These are phyloP conservation scores for Pteronotus mesoamericanus DNA, from an alignment of 2,797 vertebrate species.

Conservation along the genomic window DNA sequence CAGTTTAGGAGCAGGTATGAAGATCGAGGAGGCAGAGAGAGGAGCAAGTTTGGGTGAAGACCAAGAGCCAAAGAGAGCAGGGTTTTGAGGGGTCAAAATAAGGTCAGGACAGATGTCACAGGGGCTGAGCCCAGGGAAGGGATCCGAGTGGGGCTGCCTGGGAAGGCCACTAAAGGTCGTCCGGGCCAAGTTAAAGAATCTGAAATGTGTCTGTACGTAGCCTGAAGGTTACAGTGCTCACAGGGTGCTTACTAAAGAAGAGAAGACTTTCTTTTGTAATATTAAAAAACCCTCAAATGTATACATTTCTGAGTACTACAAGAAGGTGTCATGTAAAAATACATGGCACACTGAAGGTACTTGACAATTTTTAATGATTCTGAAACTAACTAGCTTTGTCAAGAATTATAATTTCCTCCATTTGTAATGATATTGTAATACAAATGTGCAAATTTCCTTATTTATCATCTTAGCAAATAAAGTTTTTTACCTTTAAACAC, in stretches of 20 bases:
- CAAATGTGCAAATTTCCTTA: slow-evolving; percentile 35
- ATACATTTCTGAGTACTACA: slow-evolving; percentile 21
- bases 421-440: slow-evolving; percentile 49
- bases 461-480: slow-evolving; percentile 48
- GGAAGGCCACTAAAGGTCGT: neutral
- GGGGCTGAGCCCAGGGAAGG: neutral
- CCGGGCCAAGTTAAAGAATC: neutral
- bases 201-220: neutral
- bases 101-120: neutral
- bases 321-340: slow-evolving; percentile 8
- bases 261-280: neutral
- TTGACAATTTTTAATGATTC: slow-evolving; percentile 42
- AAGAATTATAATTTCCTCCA: slow-evolving; percentile 41
- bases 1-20: neutral
- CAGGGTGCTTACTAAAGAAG: neutral
- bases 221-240: neutral
- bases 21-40: neutral
- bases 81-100: neutral
- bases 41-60: neutral
- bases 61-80: neutral
- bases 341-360: neutral
- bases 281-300: neutral
- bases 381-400: slow-evolving; percentile 37
- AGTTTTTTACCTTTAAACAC: slow-evolving; percentile 53
- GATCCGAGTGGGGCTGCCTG: neutral